phyloP scores from a whole-genome alignment of 2,888 invertebrate species.

The Meliscaeva auricollis region DNA sequence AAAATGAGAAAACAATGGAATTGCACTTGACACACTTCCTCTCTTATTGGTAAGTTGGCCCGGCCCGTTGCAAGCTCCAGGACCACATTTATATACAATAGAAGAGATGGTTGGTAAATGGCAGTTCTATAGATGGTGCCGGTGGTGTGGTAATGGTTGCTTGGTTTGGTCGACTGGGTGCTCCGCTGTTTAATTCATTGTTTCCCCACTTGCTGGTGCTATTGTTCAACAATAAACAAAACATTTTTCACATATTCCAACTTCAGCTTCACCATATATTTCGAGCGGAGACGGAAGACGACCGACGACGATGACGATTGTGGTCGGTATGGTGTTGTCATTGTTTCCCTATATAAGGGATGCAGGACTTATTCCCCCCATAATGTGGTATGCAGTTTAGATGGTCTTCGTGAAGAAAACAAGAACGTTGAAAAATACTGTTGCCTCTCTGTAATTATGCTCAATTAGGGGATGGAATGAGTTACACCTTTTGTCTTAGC shows the following conservation, averaged over 20 bases:
- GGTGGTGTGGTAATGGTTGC: conserved; percentile 13
- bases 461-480: conserved; percentile 75
- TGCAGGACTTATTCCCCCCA: conserved; percentile 17
- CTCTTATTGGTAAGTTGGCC: conserved; percentile 58
- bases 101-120: conserved; percentile 10
- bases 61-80: conserved; percentile 37
- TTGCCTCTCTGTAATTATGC: conserved; percentile 68
- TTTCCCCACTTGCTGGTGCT: conserved; percentile 43
- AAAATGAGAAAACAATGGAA: conserved; percentile 51
- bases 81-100: conserved; percentile 39
- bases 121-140: conserved; percentile 14
- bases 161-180: conserved; percentile 48
- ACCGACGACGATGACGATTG: not conserved
- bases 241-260: conserved; percentile 62
- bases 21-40: conserved; percentile 76
- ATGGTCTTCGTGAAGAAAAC: not conserved
- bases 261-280: conserved; percentile 35
- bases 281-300: not conserved
- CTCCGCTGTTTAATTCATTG: conserved; percentile 62
- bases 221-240: conserved; percentile 73
- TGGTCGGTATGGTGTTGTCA: conserved; percentile 53
- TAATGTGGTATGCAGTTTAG: too few species aligned
- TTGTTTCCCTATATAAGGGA: conserved; percentile 58
- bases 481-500: conserved; percentile 74
- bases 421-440: conserved; percentile 36